Evolutionary conservation across 2,888 invertebrate genomes (phyloP), one percentile per base, ranked within the genome.

Genomic region (Panopea generosa): DNA sequence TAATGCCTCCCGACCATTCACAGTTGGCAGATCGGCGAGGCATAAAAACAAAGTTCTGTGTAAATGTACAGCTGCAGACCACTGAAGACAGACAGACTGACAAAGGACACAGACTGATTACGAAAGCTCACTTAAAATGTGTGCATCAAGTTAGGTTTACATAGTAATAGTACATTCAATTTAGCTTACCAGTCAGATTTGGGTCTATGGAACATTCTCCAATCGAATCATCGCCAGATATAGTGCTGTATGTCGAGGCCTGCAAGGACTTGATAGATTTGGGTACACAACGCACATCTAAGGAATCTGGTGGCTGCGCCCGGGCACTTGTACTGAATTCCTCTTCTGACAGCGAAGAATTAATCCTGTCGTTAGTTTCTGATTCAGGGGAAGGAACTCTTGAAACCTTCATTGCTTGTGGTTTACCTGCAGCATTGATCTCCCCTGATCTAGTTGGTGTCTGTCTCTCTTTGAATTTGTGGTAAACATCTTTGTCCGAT

Each of bases 171-270:
- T n/a, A n/a, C n/a, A n/a, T n/a, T n/a, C n/a, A n/a, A n/a, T n/a
- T n/a, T 47, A 43, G 73, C 88, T 73, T 73, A 88, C 90, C 88
- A 75, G 88, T 87, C 1, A 87, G 69, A 67, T 87, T 86, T 43
- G 86, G 84, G 66, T 90, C 89, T 11, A 90, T 84, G 0, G 90
- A 90, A 57, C 90, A 90, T 49, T 90, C 88, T 18, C 90, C 91
- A 18, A 91, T 89, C 9, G 88, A 89, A 61, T 90, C 90, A 66
- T 87, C 88, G 14, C 81, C 83, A 2, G 87, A 88, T 9, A 84
- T 75, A 47, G 83, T 76, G 63, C 87, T 87, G 40, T 81, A 78
- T 50, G 83, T 71, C 7, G 86, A 85, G 2, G 84, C 78, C 60
- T 86, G 87, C 33, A 86, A 67, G 22, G 79, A 61, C 27, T 71